Conservation (phyloP, 2,113 vertebrate genomes). For the Lasiurus cinereus region DNA sequence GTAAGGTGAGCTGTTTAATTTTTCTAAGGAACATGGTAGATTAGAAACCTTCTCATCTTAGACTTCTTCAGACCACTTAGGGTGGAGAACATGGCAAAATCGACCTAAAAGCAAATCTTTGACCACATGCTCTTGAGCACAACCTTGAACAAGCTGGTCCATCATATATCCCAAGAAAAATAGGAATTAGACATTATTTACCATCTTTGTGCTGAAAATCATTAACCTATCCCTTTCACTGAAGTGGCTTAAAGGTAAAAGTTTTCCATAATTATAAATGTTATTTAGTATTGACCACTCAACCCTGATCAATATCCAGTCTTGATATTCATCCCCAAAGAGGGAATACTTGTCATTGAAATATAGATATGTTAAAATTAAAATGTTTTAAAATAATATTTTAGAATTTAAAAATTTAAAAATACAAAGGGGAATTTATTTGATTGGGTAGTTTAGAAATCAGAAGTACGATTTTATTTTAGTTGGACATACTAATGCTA, state of each 20-base stretch:
- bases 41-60: neutral
- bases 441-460: neutral
- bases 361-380: neutral
- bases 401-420: slow-evolving; percentile 30
- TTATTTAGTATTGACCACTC: neutral
- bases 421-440: neutral
- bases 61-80: neutral
- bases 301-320: neutral
- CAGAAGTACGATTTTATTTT: neutral
- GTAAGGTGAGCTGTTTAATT: neutral
- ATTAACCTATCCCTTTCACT: neutral
- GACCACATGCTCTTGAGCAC: neutral
- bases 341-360: slow-evolving; percentile 4
- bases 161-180: neutral
- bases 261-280: neutral
- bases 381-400: neutral
- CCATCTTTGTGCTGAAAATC: neutral
- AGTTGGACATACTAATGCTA: neutral
- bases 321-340: neutral
- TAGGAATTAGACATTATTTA: neutral
- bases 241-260: slow-evolving; percentile 2
- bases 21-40: neutral
- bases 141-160: neutral
- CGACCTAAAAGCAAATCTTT: neutral
- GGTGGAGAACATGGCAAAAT: neutral